phyloP scores from a whole-genome alignment of 1,140 invertebrate species.

The Glossosoma conforme region DNA sequence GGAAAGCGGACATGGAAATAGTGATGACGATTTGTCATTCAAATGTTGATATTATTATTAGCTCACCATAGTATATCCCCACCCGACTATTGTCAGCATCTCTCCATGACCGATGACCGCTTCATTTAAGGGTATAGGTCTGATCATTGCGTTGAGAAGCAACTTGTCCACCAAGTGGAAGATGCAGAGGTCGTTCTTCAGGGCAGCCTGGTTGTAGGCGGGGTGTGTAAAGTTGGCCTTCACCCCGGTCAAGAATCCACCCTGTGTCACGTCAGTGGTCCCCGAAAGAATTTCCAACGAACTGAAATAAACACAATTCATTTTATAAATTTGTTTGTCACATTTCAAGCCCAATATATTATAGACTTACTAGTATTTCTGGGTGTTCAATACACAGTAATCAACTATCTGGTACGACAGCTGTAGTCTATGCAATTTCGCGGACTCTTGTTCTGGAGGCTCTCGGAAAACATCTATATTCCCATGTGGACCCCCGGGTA shows the following conservation, averaged over 20 bases:
- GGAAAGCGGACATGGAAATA: too few relatives aligned
- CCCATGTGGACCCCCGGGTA: too few relatives aligned
- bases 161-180: not conserved
- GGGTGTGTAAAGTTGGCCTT: constrained; percentile 10
- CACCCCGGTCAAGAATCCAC: not conserved
- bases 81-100: constrained; percentile 41
- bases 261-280: not conserved
- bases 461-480: too few relatives aligned
- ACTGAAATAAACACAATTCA: constrained; percentile 5
- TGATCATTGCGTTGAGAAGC: not conserved
- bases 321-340: too few relatives aligned
- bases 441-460: too few relatives aligned
- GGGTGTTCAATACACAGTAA: too few relatives aligned
- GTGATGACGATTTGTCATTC: not conserved
- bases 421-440: too few relatives aligned
- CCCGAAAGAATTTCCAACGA: constrained; percentile 4
- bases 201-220: not conserved
- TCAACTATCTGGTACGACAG: too few relatives aligned
- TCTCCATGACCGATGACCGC: constrained; percentile 26
- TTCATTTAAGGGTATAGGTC: constrained; percentile 33
- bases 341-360: too few relatives aligned
- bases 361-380: too few relatives aligned
- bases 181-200: constrained; percentile 12
- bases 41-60: not conserved
- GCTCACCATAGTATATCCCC: constrained; percentile 41